These are phyloP conservation scores for Amiota communis DNA, from an alignment of 2,888 invertebrate genomes.

Conservation along the genomic window DNA sequence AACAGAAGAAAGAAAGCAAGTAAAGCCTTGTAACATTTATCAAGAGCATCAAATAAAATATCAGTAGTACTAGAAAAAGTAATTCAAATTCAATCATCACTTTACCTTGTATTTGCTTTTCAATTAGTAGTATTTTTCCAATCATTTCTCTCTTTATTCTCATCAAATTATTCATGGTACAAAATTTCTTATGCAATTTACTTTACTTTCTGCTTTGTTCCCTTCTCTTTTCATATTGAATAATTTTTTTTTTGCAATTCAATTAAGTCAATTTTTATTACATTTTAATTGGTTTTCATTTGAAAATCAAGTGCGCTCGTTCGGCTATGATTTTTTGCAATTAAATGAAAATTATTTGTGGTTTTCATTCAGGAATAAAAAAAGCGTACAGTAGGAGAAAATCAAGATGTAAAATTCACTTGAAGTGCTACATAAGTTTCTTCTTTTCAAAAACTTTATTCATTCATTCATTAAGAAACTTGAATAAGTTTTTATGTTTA, in stretches of 20 bases:
- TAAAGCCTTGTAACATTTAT: not conserved
- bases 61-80: not conserved
- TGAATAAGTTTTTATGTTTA: too few relatives aligned
- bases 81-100: not conserved
- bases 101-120: not conserved
- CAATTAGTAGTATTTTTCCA: not conserved
- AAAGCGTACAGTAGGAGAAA: too few relatives aligned
- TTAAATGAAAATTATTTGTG: slow-evolving; percentile 24
- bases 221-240: not conserved
- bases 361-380: slow-evolving; percentile 1
- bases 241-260: slow-evolving; percentile 22
- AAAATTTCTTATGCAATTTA: not conserved
- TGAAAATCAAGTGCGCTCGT: not conserved
- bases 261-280: slow-evolving; percentile 19
- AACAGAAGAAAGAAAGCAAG: too few relatives aligned
- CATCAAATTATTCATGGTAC: not conserved
- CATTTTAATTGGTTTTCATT: slow-evolving; percentile 25
- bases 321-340: slow-evolving; percentile 7
- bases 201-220: not conserved
- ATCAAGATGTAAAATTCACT: not conserved
- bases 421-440: too few relatives aligned
- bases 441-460: too few relatives aligned
- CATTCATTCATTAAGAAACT: too few relatives aligned
- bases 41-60: slow-evolving; percentile 3
- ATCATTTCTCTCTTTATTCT: not conserved